A percentile compares a stretch with the other conserved stretches of the same genome.
These are phyloP conservation scores for Aporophyla lueneburgensis DNA, from an alignment of 2,888 invertebrate genomes.

Conservation along the genomic window DNA sequence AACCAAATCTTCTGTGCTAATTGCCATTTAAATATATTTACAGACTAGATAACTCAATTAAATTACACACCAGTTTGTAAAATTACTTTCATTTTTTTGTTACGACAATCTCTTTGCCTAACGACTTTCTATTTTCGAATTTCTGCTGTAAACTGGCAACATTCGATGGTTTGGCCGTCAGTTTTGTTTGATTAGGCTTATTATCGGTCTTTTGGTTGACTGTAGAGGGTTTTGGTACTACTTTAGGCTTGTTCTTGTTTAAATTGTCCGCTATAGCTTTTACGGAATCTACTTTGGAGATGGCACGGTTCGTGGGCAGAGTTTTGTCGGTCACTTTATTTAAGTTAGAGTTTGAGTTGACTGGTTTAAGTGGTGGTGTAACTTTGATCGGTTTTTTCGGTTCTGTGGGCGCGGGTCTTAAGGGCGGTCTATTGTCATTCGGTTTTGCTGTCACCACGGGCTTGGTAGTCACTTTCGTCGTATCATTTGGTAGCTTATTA, in stretches of 20 bases:
- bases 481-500: conserved; percentile 85
- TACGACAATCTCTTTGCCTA: conserved; percentile 83
- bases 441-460: conserved; percentile 84
- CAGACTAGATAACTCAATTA: conserved; percentile 70
- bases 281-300: conserved; percentile 85
- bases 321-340: conserved; percentile 80
- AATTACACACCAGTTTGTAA: conserved; percentile 53
- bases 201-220: conserved; percentile 78
- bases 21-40: conserved; percentile 69
- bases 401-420: conserved; percentile 81
- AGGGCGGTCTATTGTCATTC: conserved; percentile 83
- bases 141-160: conserved; percentile 95
- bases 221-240: conserved; percentile 84
- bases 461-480: conserved; percentile 87
- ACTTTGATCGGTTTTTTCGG: conserved; percentile 84
- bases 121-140: conserved; percentile 92
- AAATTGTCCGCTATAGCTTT: conserved; percentile 87
- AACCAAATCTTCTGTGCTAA: conserved; percentile 59
- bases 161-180: conserved; percentile 92
- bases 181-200: conserved; percentile 85
- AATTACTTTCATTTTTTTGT: conserved; percentile 71
- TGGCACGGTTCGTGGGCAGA: conserved; percentile 77
- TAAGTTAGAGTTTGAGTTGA: conserved; percentile 75
- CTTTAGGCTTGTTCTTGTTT: conserved; percentile 88
- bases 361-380: conserved; percentile 78